Evolutionary conservation across 2,888 invertebrate species (phyloP).

Genomic region (Gordius sp.): DNA sequence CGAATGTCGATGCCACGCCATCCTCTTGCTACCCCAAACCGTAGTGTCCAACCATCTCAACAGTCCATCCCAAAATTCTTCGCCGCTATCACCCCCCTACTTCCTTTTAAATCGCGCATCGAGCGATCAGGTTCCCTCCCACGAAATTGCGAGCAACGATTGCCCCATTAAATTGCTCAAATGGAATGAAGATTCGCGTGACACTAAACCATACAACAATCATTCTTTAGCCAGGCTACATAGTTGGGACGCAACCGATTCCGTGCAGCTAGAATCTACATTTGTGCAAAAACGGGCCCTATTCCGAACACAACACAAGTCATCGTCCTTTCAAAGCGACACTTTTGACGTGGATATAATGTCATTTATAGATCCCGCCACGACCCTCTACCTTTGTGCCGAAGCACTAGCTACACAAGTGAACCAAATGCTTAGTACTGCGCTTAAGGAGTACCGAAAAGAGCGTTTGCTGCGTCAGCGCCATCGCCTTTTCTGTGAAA

Average conservation of each 20-base stretch:
- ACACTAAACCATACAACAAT: too few species aligned
- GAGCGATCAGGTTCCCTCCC: too few species aligned
- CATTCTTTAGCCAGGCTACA: too few species aligned
- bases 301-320: too few species aligned
- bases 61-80: not conserved
- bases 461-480: not conserved
- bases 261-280: too few species aligned
- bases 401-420: not conserved
- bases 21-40: not conserved
- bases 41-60: not conserved
- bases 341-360: not conserved
- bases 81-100: too few species aligned
- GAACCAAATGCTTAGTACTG: not conserved
- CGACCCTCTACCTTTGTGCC: not conserved
- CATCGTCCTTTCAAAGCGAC: not conserved
- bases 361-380: not conserved
- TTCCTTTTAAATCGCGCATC: too few species aligned
- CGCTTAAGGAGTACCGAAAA: not conserved
- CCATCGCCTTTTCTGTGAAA: not conserved
- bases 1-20: constrained; percentile 7
- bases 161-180: not conserved
- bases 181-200: too few species aligned
- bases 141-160: not conserved
- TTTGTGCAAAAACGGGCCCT: too few species aligned
- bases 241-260: too few species aligned